A percentile compares a stretch with the other conserved stretches of the same genome.
Conservation (phyloP, 1,140 invertebrate species). For the Orchestia grillus region DNA sequence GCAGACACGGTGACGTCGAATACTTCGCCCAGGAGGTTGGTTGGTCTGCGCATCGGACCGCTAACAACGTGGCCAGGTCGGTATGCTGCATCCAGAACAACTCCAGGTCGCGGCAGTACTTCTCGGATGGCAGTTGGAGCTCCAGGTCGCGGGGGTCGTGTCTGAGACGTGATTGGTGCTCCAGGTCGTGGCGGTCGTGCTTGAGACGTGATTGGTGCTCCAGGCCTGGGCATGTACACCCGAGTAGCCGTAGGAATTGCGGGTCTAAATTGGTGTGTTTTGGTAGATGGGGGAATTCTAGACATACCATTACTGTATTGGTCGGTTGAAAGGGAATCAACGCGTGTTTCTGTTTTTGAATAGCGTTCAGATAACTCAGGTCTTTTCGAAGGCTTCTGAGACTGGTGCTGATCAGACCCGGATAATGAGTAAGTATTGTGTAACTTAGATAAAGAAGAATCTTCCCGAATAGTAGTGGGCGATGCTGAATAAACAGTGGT, state of each 20-base stretch:
- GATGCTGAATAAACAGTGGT: not conserved
- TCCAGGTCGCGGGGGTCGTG: not conserved
- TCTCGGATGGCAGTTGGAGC: not conserved
- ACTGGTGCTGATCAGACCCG: not conserved
- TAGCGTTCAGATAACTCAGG: not conserved
- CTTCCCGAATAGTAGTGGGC: not conserved
- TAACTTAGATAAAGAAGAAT: not conserved
- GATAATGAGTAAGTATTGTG: not conserved
- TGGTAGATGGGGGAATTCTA: not conserved
- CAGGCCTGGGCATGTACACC: not conserved
- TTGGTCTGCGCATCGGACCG: not conserved
- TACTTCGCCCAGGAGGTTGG: conserved; percentile 1
- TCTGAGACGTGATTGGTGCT: not conserved
- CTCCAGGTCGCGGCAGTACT: not conserved
- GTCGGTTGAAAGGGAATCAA: not conserved
- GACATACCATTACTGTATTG: not conserved
- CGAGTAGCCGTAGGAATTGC: not conserved
- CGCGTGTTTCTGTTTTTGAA: not conserved
- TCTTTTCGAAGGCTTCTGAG: not conserved
- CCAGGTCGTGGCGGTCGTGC: not conserved
- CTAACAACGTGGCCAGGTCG: conserved; percentile 43
- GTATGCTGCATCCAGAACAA: conserved; percentile 34
- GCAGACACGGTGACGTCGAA: conserved; percentile 60
- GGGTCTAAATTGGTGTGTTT: not conserved
- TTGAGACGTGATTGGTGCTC: not conserved